These are phyloP conservation scores for Matsumyia berberina DNA, from an alignment of 2,888 invertebrate genomes.

Conservation along the genomic window DNA sequence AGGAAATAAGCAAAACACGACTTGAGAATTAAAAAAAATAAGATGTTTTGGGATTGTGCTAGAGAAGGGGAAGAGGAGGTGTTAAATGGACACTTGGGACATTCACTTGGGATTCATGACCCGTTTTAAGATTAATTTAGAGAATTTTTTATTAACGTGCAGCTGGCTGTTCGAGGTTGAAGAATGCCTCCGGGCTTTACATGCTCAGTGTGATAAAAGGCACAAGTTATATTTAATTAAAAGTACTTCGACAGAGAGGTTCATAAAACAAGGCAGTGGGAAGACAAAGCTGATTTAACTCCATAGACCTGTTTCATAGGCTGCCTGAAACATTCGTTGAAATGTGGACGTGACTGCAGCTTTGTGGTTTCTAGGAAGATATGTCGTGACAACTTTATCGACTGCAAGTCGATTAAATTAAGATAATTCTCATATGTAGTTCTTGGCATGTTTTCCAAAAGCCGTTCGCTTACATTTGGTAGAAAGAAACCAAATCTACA, in stretches of 20 bases:
- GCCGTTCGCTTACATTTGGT: no score
- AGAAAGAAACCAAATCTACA: no score
- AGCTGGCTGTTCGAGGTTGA: background rate
- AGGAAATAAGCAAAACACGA: background rate
- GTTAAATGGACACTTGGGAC: background rate
- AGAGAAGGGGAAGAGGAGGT: background rate
- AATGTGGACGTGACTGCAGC: no score
- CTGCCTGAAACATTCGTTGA: no score
- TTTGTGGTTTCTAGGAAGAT: no score
- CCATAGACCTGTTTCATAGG: no score
- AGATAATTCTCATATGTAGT: no score
- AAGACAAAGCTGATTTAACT: no score
- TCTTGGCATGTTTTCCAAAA: no score
- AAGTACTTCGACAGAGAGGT: background rate
- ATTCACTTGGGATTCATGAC: conserved; percentile 21
- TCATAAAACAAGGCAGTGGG: no score
- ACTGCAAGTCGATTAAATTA: no score
- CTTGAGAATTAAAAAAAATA: conserved; percentile 2
- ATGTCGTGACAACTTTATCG: no score
- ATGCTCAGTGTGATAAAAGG: background rate
- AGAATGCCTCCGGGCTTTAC: conserved; percentile 11
- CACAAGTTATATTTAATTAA: background rate
- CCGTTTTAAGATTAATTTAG: conserved; percentile 10
- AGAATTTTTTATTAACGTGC: background rate
- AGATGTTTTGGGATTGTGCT: conserved; percentile 1